Conservation (phyloP, 2,888 invertebrate genomes). For the Leptinotarsa tumamoca region DNA sequence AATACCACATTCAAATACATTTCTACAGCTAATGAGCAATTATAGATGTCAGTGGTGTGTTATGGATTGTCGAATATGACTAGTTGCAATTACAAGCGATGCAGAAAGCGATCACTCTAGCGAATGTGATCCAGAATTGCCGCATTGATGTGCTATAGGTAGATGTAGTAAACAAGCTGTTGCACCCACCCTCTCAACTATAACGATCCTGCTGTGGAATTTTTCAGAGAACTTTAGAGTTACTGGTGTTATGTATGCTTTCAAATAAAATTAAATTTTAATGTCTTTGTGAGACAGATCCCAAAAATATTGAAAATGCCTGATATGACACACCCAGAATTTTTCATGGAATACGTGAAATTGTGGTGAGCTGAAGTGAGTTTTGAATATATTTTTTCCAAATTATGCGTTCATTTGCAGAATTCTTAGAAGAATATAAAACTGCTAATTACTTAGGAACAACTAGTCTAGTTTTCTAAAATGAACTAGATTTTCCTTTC, state of each 20-base stretch:
- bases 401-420: too few species aligned
- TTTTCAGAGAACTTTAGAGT: background rate
- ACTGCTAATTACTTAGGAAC: too few species aligned
- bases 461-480: too few species aligned
- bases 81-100: constrained; percentile 53
- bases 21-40: constrained; percentile 50
- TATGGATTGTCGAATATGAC: constrained; percentile 49
- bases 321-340: too few species aligned
- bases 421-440: too few species aligned
- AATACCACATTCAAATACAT: constrained; percentile 34
- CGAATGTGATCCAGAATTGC: constrained; percentile 57
- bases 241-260: background rate
- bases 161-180: constrained; percentile 64
- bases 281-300: background rate
- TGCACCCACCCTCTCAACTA: constrained; percentile 49
- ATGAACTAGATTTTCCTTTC: too few species aligned
- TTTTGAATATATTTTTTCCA: too few species aligned
- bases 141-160: constrained; percentile 57
- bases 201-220: constrained; percentile 8
- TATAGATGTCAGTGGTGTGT: constrained; percentile 49
- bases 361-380: too few species aligned
- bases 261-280: background rate
- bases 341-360: too few species aligned
- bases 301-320: too few species aligned
- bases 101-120: constrained; percentile 56